Evolutionary conservation across 2,888 invertebrate species (phyloP).

Genomic region (Pollenia griseotomentosa): DNA sequence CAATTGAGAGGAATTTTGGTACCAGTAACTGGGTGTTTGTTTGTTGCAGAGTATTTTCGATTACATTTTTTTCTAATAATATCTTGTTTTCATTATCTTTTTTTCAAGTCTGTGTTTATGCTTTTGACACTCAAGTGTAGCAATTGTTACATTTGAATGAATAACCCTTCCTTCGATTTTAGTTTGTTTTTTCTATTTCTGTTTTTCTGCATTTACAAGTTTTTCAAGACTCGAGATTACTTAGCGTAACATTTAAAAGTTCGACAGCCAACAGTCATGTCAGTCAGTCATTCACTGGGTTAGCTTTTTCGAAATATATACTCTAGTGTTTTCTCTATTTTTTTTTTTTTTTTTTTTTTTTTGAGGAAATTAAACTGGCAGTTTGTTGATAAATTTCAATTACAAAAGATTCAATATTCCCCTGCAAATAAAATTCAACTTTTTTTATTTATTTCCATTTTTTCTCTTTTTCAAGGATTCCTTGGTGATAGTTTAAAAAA

Average conservation of each 20-base stretch:
- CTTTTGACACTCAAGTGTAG: conserved; percentile 44
- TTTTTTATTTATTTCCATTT: neutral
- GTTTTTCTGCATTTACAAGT: neutral
- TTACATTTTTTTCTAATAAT: neutral
- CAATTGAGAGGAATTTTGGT: neutral
- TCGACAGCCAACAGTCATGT: conserved; percentile 33
- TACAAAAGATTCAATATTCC: conserved; percentile 52
- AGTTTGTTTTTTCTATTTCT: conserved; percentile 3
- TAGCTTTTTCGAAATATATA: neutral
- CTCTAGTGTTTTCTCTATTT: neutral
- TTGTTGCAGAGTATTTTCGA: neutral
- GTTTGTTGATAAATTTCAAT: conserved; percentile 68
- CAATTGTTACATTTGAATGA: conserved; percentile 58
- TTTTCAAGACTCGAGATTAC: conserved; percentile 21
- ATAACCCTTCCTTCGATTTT: conserved; percentile 46
- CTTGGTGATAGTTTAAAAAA: neutral
- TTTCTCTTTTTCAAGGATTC: neutral
- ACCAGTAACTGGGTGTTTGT: neutral
- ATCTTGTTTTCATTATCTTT: conserved; percentile 2
- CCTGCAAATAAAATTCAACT: neutral
- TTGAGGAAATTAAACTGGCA: conserved; percentile 51
- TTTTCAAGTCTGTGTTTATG: neutral
- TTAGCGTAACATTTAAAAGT: conserved; percentile 52
- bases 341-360: conserved; percentile 4
- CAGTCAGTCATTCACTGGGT: conserved; percentile 3